Evolutionary conservation across 2,888 invertebrate species (phyloP), one percentile per base, ranked within the genome.

Genomic region (Vesta saturnalis): DNA sequence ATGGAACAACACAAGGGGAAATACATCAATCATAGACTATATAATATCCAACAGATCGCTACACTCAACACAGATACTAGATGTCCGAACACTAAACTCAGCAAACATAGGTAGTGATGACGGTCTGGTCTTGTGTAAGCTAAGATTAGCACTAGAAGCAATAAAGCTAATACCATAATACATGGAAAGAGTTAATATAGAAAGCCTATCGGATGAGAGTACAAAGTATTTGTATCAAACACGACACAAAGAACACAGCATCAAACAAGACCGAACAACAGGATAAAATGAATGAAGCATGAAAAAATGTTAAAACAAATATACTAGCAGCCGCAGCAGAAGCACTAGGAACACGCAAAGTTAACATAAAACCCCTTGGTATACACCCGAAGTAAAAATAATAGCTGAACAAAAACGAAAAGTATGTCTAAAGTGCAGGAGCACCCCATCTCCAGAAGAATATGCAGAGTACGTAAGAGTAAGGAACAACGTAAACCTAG

Each of bases 41-140:
- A 30, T 30, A 30, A 30, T 30, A 4, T 6, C 6, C 30, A 57
- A 57, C 19, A 59, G 46, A 15, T 12, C 30, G 19, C 10, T 59
- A 16, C 14, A 21, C 14, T 15, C 59, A 14, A 18, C 35, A 18
- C 21, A 46, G 14, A 43, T 59, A 46, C 12, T 59, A 10, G 21
- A 46, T 10, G 47, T 59, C 12, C 4, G 59, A 59, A 46, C 46
- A 21, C 47, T 59, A 6, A 43, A 21, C 4, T 39, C 46, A 15
- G 57, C 57, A 22, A 19, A 54, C 2, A 54, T 54, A 54, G 59
- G 47, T 15, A 59, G 59, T 19, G 59, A 59, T 21, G 46, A 59
- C 19, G 16, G 22, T 21, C 46, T 59, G 19, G 46, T 59, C n/a
- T 54, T 54, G n/a, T 54, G 54, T 19, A 54, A 54, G n/a, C 18